Percentiles rank a stretch among this genome's conserved stretches.
Evolutionary conservation across 2,888 invertebrate species (phyloP).

Genomic region (Lacanobia oleracea): DNA sequence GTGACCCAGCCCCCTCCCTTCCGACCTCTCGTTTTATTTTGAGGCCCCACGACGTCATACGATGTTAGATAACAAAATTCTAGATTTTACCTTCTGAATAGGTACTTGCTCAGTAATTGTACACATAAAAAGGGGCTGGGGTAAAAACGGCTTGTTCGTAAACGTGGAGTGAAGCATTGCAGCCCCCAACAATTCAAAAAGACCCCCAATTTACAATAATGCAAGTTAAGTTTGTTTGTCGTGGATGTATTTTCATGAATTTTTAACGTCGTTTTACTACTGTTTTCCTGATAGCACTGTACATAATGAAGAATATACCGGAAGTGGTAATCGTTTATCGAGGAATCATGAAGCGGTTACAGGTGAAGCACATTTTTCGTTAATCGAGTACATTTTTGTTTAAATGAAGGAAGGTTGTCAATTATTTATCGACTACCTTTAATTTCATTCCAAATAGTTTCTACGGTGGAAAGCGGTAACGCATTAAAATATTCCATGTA

Average conservation of each 20-base stretch:
- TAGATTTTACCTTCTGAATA: conserved; percentile 69
- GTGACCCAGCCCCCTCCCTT: conserved; percentile 81
- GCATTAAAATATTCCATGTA: conserved; percentile 22
- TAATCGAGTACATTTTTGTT: conserved; percentile 34
- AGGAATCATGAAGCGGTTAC: conserved; percentile 38
- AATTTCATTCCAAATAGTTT: conserved; percentile 32
- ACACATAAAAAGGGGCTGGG: conserved; percentile 18
- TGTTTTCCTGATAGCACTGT: conserved; percentile 34
- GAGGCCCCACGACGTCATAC: conserved; percentile 72
- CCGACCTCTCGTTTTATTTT: conserved; percentile 74
- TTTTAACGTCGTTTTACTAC: conserved; percentile 16
- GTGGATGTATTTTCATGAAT: conserved; percentile 27
- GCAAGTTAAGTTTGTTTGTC: conserved; percentile 27
- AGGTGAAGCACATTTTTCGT: conserved; percentile 26
- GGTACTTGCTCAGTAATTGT: conserved; percentile 29
- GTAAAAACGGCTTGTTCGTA: conserved; percentile 11
- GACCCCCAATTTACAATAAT: conserved; percentile 27
- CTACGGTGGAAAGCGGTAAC: conserved; percentile 24
- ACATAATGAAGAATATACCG: conserved; percentile 32
- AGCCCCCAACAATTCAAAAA: conserved; percentile 15
- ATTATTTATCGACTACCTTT: conserved; percentile 33
- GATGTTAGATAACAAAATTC: conserved; percentile 77
- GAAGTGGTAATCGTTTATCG: conserved; percentile 50
- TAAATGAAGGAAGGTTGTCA: conserved; percentile 24
- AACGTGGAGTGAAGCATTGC: conserved; percentile 1